Conservation (phyloP, 1,140 invertebrate species). For the Rhizoglyphus robini region DNA sequence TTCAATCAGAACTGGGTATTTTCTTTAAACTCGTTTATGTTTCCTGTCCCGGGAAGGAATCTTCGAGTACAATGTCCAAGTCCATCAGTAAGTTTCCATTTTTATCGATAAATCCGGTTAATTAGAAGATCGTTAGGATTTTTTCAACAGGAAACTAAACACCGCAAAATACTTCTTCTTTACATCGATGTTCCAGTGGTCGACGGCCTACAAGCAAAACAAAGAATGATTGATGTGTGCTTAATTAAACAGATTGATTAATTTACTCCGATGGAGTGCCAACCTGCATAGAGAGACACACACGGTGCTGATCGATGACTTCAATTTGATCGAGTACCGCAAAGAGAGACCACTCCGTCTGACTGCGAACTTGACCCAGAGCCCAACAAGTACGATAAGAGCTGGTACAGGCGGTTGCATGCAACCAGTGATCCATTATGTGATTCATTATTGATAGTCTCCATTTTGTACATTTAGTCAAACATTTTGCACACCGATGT, state of each 20-base stretch:
- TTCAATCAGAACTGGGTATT: constrained; percentile 61
- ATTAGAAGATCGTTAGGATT: too few relatives aligned
- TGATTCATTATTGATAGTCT: not conserved
- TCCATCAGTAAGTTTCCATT: constrained; percentile 37
- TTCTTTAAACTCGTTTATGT: constrained; percentile 62
- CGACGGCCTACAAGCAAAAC: constrained; percentile 54
- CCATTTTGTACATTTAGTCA: constrained; percentile 28
- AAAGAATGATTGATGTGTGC: constrained; percentile 39
- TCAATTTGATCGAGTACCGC: constrained; percentile 48
- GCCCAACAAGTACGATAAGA: constrained; percentile 29
- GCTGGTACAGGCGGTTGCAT: constrained; percentile 41
- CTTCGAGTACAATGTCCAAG: constrained; percentile 62
- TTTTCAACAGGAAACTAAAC: constrained; percentile 39
- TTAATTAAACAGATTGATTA: too few relatives aligned
- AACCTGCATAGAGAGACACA: constrained; percentile 55
- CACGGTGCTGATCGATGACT: constrained; percentile 45
- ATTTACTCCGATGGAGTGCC: too few relatives aligned
- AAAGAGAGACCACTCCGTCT: constrained; percentile 28
- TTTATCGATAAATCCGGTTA: constrained; percentile 21
- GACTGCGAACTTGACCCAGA: constrained; percentile 31
- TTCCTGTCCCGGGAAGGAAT: constrained; percentile 60
- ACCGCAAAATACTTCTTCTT: constrained; percentile 53
- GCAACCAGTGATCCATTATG: too few relatives aligned
- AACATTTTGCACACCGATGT: constrained; percentile 37
- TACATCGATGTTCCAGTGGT: constrained; percentile 70